These are phyloP conservation scores for Brachypalpus laphriformis DNA, from an alignment of 2,888 invertebrate species.

Conservation along the genomic window DNA sequence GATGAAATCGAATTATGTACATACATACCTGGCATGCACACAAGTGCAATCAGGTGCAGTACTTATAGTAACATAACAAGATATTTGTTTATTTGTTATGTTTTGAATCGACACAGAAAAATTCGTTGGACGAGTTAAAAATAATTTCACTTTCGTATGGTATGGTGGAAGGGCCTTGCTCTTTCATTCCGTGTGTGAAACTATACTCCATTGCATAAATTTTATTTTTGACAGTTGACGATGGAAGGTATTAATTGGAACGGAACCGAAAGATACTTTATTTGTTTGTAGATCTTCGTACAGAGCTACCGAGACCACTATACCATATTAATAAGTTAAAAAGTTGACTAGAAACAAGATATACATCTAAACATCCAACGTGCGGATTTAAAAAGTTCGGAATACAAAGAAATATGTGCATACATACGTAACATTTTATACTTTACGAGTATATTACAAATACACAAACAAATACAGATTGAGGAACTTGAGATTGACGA, in stretches of 20 bases:
- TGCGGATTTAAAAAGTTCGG: neutral
- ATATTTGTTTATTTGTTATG: constrained; percentile 63
- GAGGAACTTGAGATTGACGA: too few species aligned
- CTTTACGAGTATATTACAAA: neutral
- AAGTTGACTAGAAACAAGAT: neutral
- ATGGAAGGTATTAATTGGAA: neutral
- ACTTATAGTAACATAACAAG: constrained; percentile 32
- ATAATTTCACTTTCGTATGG: constrained; percentile 47
- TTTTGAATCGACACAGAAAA: constrained; percentile 41
- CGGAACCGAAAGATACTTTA: neutral
- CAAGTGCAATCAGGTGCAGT: constrained; percentile 61
- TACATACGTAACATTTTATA: too few species aligned
- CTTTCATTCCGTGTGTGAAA: neutral
- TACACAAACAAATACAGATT: neutral
- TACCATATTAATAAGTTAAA: neutral
- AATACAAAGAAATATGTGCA: neutral
- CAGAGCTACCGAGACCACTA: too few species aligned
- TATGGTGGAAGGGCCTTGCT: neutral
- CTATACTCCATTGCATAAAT: constrained; percentile 9
- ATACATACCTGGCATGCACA: constrained; percentile 36
- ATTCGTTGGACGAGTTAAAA: constrained; percentile 38
- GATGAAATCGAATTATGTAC: constrained; percentile 45
- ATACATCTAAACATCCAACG: neutral
- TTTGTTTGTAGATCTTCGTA: too few species aligned
- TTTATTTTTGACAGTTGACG: constrained; percentile 17